These are phyloP conservation scores for Oceanites oceanicus DNA, from an alignment of 2,113 vertebrate genomes.

Conservation along the genomic window DNA sequence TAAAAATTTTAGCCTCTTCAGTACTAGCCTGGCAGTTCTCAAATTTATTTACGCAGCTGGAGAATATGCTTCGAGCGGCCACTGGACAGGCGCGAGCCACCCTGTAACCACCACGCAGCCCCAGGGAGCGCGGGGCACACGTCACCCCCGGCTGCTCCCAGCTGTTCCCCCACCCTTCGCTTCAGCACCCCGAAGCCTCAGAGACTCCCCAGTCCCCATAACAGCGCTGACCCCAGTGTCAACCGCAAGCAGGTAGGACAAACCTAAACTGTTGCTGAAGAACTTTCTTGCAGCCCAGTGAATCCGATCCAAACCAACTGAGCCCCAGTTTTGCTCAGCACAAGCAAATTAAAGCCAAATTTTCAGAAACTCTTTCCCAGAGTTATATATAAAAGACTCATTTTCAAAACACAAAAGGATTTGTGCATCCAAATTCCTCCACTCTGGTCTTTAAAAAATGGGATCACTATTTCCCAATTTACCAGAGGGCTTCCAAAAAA, in stretches of 20 bases:
- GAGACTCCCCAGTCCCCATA: background rate
- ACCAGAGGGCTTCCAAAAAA: background rate
- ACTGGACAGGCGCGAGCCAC: background rate
- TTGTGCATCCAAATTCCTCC: background rate
- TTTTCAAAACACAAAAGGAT: background rate
- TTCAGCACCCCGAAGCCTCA: accelerated
- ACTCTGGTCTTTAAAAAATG: background rate
- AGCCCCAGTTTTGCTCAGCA: background rate
- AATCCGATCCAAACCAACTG: background rate
- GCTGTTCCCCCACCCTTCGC: background rate
- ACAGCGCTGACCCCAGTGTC: background rate
- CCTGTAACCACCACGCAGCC: accelerated
- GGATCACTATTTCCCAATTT: background rate
- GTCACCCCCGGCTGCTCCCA: background rate
- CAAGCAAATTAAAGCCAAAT: background rate
- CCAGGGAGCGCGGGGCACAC: background rate
- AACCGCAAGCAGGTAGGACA: background rate
- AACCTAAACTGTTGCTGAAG: background rate
- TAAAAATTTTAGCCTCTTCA: background rate
- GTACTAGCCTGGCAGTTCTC: background rate
- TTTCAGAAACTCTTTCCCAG: background rate
- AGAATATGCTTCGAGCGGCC: background rate
- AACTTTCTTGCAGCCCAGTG: background rate
- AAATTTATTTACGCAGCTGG: background rate
- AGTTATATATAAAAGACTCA: background rate